Evolutionary conservation across 1,140 invertebrate species (phyloP), one percentile per base, ranked within the genome.

Genomic region (Nylanderia fulva): DNA sequence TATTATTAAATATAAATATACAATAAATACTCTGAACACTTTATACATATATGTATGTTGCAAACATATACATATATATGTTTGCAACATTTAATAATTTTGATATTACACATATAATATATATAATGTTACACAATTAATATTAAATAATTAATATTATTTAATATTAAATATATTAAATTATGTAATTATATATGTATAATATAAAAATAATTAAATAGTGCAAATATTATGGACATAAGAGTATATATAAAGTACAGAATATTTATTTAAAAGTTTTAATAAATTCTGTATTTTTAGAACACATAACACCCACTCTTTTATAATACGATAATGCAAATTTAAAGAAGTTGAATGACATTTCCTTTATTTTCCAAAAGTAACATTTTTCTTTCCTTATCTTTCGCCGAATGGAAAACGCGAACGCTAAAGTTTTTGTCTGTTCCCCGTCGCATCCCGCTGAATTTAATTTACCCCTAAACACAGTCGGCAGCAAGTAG

Each of bases 381-480:
- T n/a, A 36, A 56, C 60, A 24, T 33, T 39, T 15, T 4, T n/a
- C 42, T 63, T 68, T 68, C 18, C 15, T 68, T 33, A 18, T 18
- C 13, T 68, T 58, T 58, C 13, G 27, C 3, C 54, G 63, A 45
- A 68, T 54, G 24, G 48, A 18, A 56, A 82, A 72, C 36, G 66
- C 52, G 33, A 69, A n/a, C 75, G 61, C 5, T 24, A 77, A 77
- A 39, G 52, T 71, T 87, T 84, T 52, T 60, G 58, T 82, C 63
- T 56, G 24, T 69, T 48, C 54, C n/a, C 60, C 42, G 60, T 64
- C 60, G 75, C 27, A 8, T 15, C 52, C 15, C n/a, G 11, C 11
- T 21, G 54, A 77, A 79, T 76, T 85, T 71, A 71, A 75, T 88
- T 85, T 61, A 58, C 77, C 58, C 29, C 54, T 82, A 83, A 83